phyloP scores from a whole-genome alignment of 2,888 invertebrate genomes.

The Crocallis elinguaria region DNA sequence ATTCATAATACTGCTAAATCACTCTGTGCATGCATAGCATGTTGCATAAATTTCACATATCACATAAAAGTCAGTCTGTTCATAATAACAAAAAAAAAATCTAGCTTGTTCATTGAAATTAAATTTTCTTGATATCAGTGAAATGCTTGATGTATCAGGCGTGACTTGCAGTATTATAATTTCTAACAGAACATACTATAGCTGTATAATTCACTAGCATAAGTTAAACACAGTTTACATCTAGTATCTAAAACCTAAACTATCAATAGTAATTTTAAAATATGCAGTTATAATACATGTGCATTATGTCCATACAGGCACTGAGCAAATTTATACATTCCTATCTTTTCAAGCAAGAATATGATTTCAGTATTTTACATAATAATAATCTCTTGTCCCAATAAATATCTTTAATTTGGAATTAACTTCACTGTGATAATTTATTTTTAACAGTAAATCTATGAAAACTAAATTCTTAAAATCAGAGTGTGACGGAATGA shows the following conservation, averaged over 20 bases:
- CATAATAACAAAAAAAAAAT: background rate
- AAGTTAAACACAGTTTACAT: slow-evolving; percentile 31
- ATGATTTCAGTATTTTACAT: slow-evolving; percentile 18
- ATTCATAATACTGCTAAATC: slow-evolving; percentile 19
- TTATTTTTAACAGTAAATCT: background rate
- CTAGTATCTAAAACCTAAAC: slow-evolving; percentile 29
- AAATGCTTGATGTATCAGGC: slow-evolving; percentile 2
- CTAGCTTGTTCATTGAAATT: background rate
- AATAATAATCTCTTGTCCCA: slow-evolving; percentile 13
- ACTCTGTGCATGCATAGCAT: slow-evolving; percentile 5
- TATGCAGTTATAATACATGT: slow-evolving; percentile 42
- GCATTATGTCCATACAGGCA: slow-evolving; percentile 43
- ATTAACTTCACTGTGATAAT: background rate
- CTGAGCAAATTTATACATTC: slow-evolving; percentile 47
- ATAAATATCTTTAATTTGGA: background rate
- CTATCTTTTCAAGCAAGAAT: slow-evolving; percentile 28
- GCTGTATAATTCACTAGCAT: slow-evolving; percentile 12
- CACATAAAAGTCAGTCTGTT: slow-evolving; percentile 36
- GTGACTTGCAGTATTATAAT: slow-evolving; percentile 27
- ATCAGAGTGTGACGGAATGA: background rate
- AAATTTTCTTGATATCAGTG: background rate
- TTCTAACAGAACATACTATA: background rate
- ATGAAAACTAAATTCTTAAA: background rate
- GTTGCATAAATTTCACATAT: slow-evolving; percentile 15
- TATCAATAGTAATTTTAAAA: slow-evolving; percentile 28